A percentile compares a stretch with the other conserved stretches of the same genome.
phyloP scores from a whole-genome alignment of 2,888 invertebrate species.

The Hydropsyche betteni region DNA sequence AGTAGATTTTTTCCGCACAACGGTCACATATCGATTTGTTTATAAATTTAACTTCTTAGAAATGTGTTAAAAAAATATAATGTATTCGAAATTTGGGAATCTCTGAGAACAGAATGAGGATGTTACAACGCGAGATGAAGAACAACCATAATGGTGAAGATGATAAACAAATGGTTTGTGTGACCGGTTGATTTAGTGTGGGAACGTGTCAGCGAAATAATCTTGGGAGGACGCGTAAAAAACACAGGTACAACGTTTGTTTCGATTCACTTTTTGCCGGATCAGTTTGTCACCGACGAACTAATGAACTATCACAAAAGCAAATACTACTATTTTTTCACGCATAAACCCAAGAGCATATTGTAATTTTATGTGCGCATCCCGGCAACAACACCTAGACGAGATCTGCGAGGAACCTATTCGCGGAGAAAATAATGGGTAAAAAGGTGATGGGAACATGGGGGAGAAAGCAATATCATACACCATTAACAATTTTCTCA shows the following conservation, averaged over 20 bases:
- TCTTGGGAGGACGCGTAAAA: conserved; percentile 1
- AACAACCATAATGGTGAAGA: conserved; percentile 47
- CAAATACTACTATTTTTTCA: too few relatives aligned
- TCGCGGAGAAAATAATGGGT: conserved; percentile 48
- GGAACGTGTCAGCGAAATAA: conserved; percentile 42
- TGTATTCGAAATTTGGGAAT: too few relatives aligned
- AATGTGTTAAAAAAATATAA: conserved; percentile 17
- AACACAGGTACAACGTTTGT: conserved; percentile 33
- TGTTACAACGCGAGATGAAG: conserved; percentile 40
- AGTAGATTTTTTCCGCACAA: too few relatives aligned
- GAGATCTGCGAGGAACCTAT: conserved; percentile 41
- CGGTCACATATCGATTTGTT: too few relatives aligned
- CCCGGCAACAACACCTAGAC: conserved; percentile 24
- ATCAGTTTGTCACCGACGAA: background rate
- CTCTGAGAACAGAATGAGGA: conserved; percentile 28
- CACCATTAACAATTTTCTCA: conserved; percentile 69
- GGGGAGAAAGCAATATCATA: conserved; percentile 67
- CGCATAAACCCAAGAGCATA: background rate
- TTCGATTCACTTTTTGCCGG: conserved; percentile 12
- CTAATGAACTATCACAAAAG: too few relatives aligned
- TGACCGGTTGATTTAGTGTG: conserved; percentile 49
- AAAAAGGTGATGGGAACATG: conserved; percentile 50
- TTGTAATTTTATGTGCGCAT: conserved; percentile 15
- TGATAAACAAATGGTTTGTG: conserved; percentile 50
- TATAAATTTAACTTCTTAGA: background rate